Evolutionary conservation across 2,888 invertebrate genomes (phyloP).

Genomic region (Bimastos eiseni): DNA sequence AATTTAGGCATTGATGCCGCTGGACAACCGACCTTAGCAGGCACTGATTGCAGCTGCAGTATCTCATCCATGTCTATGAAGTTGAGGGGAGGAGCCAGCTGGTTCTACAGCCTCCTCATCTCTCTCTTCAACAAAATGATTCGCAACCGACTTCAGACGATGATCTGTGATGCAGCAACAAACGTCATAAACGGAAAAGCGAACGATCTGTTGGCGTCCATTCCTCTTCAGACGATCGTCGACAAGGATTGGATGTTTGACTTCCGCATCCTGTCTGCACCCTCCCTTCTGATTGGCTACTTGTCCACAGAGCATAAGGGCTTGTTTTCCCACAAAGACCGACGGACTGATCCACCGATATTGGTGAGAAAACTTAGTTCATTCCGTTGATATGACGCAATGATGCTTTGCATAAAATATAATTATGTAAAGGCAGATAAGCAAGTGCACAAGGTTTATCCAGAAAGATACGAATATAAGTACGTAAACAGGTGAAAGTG

Average conservation of each 20-base stretch:
- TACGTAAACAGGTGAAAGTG: no score
- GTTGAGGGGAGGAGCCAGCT: neutral
- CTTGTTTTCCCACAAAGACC: neutral
- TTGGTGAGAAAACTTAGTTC: neutral
- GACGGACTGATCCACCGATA: neutral
- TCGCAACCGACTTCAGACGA: neutral
- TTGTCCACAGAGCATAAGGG: neutral
- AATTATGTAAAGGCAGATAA: no score
- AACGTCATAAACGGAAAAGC: no score
- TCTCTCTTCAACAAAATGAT: neutral
- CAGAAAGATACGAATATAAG: no score
- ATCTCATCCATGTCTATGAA: neutral
- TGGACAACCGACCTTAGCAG: neutral
- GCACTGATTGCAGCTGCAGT: neutral
- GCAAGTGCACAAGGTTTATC: no score
- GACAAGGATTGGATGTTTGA: no score
- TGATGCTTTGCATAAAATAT: no score
- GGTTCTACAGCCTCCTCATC: slow-evolving; percentile 23
- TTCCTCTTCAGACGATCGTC: no score
- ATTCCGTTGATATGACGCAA: no score
- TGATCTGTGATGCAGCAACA: neutral
- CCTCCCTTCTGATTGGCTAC: neutral
- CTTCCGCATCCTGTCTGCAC: neutral
- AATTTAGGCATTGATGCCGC: neutral
- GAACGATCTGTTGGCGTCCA: no score